Percentiles rank a stretch among this genome's conserved stretches.
phyloP scores from a whole-genome alignment of 2,797 vertebrate species.

The Tiaroga cobitis region DNA sequence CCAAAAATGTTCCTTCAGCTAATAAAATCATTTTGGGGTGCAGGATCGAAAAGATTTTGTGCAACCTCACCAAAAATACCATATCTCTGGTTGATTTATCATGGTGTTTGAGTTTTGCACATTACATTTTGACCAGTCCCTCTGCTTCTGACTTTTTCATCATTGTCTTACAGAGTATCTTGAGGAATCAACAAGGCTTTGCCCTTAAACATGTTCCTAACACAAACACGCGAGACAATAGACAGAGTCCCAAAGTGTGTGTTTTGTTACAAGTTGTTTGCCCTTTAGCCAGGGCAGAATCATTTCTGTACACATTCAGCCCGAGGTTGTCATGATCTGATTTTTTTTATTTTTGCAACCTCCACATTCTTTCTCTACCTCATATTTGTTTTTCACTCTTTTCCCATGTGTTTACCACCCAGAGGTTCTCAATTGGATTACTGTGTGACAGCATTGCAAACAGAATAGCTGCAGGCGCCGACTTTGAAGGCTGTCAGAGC shows the following conservation, averaged over 20 bases:
- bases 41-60: not conserved
- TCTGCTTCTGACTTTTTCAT: constrained; percentile 13
- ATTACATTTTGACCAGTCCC: not conserved
- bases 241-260: not conserved
- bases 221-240: not conserved
- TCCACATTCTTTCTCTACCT: constrained; percentile 2
- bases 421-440: constrained; percentile 46
- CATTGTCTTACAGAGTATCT: not conserved
- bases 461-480: constrained; percentile 38
- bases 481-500: constrained; percentile 37
- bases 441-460: constrained; percentile 39
- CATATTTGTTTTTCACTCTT: constrained; percentile 25
- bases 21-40: not conserved
- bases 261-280: constrained; percentile 20
- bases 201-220: constrained; percentile 2
- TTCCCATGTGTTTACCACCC: constrained; percentile 38
- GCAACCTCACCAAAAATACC: not conserved
- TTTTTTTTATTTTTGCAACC: not conserved
- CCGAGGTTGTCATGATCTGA: constrained; percentile 24
- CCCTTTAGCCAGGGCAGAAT: constrained; percentile 34
- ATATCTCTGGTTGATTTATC: not conserved
- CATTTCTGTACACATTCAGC: constrained; percentile 22
- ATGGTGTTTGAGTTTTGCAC: not conserved
- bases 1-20: not conserved
- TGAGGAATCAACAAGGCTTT: constrained; percentile 1